Evolutionary conservation across 2,888 invertebrate genomes (phyloP), one percentile per base, ranked within the genome.

Genomic region (Hemistola chrysoprasaria): DNA sequence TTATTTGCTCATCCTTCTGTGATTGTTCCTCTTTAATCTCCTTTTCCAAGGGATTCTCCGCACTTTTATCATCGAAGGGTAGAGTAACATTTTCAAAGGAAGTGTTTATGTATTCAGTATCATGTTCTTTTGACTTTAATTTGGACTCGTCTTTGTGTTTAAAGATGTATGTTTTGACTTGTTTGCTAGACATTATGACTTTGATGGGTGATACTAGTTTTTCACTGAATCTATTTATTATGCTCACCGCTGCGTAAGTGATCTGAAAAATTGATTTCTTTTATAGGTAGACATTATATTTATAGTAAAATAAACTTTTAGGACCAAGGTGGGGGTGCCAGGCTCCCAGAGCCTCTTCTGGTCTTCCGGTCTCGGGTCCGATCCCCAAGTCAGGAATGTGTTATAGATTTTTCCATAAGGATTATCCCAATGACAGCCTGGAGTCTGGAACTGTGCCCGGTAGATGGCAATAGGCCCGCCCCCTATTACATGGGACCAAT

Each of bases 161-260:
- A 6, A 56, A 35, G 0, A 56, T 8, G n/a, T 50, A 65, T 0
- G 65, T 68, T 37, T 57, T 61, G 0, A 71, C 64, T 40, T 51
- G 52, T 34, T 63, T 48, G 24, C 47, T 71, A 1, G 51, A 25
- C 2, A 44, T 53, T 36, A 67, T 59, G 33, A 70, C 50, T 23
- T 53, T 44, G 44, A 80, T 25, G 4, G 67, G 50, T 6, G 71
- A 68, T 28, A 62, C 53, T 0, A 79, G 53, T 3, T 65, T 61
- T 40, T 62, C 58, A 1, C 46, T 51, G 7, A 45, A 42, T 41
- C 63, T 65, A 45, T 79, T 70, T 32, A 78, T 45, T 35, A 58
- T 65, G 21, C 60, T 52, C 6, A 80, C 50, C 9, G 71, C 53
- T 46, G 67, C 68, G 50, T 71, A 68, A 0, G 56, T 53, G 11